These are phyloP conservation scores for Lagodon rhomboides DNA, from an alignment of 2,797 vertebrate species.

Conservation along the genomic window DNA sequence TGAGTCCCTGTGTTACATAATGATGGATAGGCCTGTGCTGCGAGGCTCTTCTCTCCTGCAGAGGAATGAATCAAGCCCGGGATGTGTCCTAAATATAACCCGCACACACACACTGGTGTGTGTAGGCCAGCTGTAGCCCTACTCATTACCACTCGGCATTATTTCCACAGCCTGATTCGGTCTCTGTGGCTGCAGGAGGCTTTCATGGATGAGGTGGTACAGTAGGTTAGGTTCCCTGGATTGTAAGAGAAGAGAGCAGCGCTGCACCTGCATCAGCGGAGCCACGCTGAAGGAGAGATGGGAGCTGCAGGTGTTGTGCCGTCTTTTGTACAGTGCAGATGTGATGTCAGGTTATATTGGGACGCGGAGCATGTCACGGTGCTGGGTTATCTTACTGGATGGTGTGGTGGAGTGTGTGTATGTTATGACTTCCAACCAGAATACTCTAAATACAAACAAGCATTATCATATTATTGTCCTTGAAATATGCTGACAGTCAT, in stretches of 20 bases:
- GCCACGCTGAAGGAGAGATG: not conserved
- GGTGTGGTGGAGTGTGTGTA: not conserved
- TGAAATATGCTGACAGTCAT: not conserved
- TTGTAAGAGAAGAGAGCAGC: not conserved
- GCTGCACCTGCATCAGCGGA: slow-evolving; percentile 14
- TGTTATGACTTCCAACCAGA: not conserved
- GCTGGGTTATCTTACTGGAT: not conserved
- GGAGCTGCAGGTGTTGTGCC: slow-evolving; percentile 5
- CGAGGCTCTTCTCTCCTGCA: slow-evolving; percentile 52
- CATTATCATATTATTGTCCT: not conserved
- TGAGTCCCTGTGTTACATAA: slow-evolving; percentile 71
- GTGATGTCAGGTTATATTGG: not conserved
- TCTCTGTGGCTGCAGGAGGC: slow-evolving; percentile 14
- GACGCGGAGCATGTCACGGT: not conserved
- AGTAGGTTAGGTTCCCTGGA: slow-evolving; percentile 18
- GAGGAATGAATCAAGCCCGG: slow-evolving; percentile 67
- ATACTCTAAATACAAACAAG: not conserved
- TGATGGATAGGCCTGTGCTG: slow-evolving; percentile 55
- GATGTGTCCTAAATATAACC: slow-evolving; percentile 65
- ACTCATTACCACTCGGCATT: slow-evolving; percentile 14
- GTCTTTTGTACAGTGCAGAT: not conserved
- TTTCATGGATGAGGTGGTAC: slow-evolving; percentile 29
- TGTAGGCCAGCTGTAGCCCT: slow-evolving; percentile 49
- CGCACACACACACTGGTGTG: slow-evolving; percentile 27
- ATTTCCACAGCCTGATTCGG: slow-evolving; percentile 33